These are phyloP conservation scores for Pyrochroa serraticornis DNA, from an alignment of 2,888 invertebrate genomes.

Conservation along the genomic window DNA sequence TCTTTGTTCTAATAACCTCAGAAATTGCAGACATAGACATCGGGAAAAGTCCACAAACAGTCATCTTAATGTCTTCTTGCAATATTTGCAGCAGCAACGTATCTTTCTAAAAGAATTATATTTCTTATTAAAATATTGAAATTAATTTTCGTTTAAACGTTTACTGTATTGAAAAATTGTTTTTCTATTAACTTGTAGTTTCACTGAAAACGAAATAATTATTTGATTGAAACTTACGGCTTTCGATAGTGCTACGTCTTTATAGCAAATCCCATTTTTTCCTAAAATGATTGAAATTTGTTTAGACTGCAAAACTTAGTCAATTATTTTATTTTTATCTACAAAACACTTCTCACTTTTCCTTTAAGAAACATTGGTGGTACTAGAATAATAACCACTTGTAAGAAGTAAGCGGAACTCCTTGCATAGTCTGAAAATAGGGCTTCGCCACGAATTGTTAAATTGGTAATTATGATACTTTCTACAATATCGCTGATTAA, in stretches of 20 bases:
- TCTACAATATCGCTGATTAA: constrained; percentile 5
- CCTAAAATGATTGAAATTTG: constrained; percentile 1
- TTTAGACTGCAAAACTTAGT: constrained; percentile 2
- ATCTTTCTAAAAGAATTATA: constrained; percentile 14
- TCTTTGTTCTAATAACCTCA: constrained; percentile 16
- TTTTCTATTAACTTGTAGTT: no score
- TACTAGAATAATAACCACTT: constrained; percentile 4
- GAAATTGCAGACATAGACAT: constrained; percentile 15
- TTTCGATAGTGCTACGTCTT: constrained; percentile 3
- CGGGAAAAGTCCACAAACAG: constrained; percentile 16
- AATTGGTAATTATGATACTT: constrained; percentile 4
- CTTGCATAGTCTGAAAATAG: neutral
- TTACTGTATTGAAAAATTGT: no score
- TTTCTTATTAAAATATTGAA: no score
- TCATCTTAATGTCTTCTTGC: constrained; percentile 14
- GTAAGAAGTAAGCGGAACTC: neutral
- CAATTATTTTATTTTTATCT: neutral
- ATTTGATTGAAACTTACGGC: constrained; percentile 1
- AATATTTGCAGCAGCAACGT: constrained; percentile 7
- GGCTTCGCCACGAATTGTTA: constrained; percentile 6
- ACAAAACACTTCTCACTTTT: neutral
- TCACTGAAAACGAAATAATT: no score
- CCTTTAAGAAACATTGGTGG: constrained; percentile 12
- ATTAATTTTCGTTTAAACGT: no score
- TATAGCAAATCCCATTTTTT: neutral